Base-by-base conservation (phyloP, 2,888 invertebrate genomes). In the Crocallis elinguaria region DNA sequence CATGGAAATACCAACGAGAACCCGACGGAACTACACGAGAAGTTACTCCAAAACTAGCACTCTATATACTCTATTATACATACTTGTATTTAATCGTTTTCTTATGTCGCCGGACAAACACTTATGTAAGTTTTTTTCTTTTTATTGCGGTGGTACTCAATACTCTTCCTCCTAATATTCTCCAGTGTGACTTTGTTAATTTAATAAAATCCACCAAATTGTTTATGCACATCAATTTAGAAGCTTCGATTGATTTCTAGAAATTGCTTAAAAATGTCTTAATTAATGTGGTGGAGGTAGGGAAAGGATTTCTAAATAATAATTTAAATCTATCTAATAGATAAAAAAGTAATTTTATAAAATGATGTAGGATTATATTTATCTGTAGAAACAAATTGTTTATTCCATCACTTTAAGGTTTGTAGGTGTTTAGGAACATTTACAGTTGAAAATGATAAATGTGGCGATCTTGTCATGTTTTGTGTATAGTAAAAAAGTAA, bases 201-300 rank as follows among this genome's bases (percentile, higher is more conserved):
- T 33, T 19, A 32, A 14, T 43, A 42, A 43, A 48, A 38, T 45
- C 50, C 50, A 57, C 59, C 67, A 58, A 53, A 49, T 44, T 19
- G 36, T 61, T 66, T 56, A 51, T 54, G 42, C 43, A 45, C 35
- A 25, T 62, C 27, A 38, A 52, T 25, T 33, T 38, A 50, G 49
- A 37, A 36, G 17, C 41, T 33, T 35, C 19, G 19, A 51, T 49
- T 49, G 42, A 37, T 52, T 56, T 50, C 57, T 65, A 46, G 53
- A 57, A 55, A 44, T 38, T 51, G 64, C 64, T 62, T 68, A 57
- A 58, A 64, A 66, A 64, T 70, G 53, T 66, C 62, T 66, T 68
- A 64, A 62, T 50, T 66, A 66, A 64, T 67, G 71, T 66, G 87
- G 87, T 87, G 86, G 74, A 65, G 87, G 87, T 82, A 79, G 82